Conservation (phyloP, 2,797 vertebrate species). For the Craterocephalus amniculus region DNA sequence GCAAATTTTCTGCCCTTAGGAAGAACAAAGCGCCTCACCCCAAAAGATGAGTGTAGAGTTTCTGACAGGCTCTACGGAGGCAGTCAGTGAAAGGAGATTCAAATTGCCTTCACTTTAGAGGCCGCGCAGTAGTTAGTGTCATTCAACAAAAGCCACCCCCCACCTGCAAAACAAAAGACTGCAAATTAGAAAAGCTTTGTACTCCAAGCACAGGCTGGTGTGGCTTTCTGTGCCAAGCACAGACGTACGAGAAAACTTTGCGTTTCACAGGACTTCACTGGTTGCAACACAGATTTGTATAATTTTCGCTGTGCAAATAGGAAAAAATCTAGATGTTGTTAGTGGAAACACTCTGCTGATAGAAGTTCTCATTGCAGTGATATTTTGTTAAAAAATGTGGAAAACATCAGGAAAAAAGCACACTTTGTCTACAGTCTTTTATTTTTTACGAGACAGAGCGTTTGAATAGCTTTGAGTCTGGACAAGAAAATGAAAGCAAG, state of each 20-base stretch:
- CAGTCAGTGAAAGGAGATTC: slow-evolving; percentile 60
- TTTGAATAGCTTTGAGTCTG: slow-evolving; percentile 68
- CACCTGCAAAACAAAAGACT: slow-evolving; percentile 5
- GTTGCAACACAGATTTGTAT: too few relatives aligned
- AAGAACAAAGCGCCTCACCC: slow-evolving; percentile 58
- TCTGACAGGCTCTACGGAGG: slow-evolving; percentile 40
- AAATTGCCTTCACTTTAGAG: slow-evolving; percentile 54
- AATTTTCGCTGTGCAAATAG: background rate
- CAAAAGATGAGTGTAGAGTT: slow-evolving; percentile 65
- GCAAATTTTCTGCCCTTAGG: slow-evolving; percentile 62
- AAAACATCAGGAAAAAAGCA: slow-evolving; percentile 4
- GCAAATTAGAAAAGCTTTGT: background rate
- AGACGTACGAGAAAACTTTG: background rate
- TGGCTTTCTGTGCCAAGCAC: background rate
- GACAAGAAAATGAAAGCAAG: slow-evolving; percentile 51
- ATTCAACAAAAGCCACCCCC: slow-evolving; percentile 33
- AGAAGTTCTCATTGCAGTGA: slow-evolving; percentile 23
- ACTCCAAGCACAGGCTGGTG: background rate
- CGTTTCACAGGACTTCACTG: background rate
- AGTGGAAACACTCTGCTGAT: background rate
- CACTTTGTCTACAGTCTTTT: slow-evolving; percentile 39
- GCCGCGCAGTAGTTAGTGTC: slow-evolving; percentile 20
- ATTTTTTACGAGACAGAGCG: slow-evolving; percentile 60
- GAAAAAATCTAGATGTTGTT: background rate
- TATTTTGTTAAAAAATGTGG: slow-evolving; percentile 15